Base-by-base conservation (phyloP, 2,888 invertebrate species). In the Cremastinae sp. region DNA sequence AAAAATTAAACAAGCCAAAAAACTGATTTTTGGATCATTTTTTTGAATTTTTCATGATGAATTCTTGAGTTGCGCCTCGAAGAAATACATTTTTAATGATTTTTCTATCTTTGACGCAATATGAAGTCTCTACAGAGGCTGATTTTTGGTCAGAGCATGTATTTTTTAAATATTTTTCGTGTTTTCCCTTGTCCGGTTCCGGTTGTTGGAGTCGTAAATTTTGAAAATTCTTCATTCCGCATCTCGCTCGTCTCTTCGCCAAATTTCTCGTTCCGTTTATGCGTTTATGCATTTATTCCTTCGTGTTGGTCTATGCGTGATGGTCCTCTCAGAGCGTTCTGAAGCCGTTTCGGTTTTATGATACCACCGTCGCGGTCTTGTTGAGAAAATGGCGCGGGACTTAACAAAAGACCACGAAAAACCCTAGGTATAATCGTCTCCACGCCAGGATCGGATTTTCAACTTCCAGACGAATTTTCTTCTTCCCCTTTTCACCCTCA, bases 281-380 rank as follows among this genome's bases (percentile, higher is more conserved):
- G 70, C 59, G 70, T 75, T 75, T 75, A 75, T 75, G 70, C 65
- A 53, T 74, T 70, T 74, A 68, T 56, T 20, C 22, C 51, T 36
- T 64, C 38, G 47, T 65, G 41, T 41, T 28, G 28, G 9, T 41
- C 16, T 28, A 5, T 28, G 28, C 28, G 28, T 28, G n/a, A n/a
- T n/a, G 28, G 28, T 28, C 28, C 28, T 28, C 5, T 5, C 28
- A 28, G 28, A 28, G 5, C 2, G 2, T 12, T 49, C 36, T 34
- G 45, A 56, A 68, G 47, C 20, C 56, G 47, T 68, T 28, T 28
- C 12, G 66, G 59, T 73, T 73, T 73, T 73, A 73, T 14, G 72
- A 73, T 65, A 12, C 43, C 53, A 59, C 58, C 58, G 14, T 56
- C 22, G 71, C 49, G 58, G 71, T 56, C 56, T 68, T 28, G 56